Conservation (phyloP, 2,888 invertebrate species). For the Chloroclysta siterata region DNA sequence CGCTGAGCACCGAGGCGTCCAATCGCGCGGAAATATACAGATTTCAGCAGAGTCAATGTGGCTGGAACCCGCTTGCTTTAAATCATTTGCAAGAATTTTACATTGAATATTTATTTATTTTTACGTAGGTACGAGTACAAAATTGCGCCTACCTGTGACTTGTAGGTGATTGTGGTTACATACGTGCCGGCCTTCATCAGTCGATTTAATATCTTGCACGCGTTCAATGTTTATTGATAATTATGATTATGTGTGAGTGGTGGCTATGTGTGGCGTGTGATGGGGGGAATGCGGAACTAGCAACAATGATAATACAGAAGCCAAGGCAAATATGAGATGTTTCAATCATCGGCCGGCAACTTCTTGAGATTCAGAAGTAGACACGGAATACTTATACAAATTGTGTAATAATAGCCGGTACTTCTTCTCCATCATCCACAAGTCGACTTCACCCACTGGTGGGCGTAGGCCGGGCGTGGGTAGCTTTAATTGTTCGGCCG, state of each 20-base stretch:
- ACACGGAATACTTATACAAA: too few relatives aligned
- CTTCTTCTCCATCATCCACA: background rate
- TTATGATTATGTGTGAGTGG: conserved; percentile 1
- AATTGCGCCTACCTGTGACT: too few relatives aligned
- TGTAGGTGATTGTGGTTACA: too few relatives aligned
- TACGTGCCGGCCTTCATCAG: background rate
- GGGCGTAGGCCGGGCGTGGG: too few relatives aligned
- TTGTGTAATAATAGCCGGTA: background rate
- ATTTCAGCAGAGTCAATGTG: background rate
- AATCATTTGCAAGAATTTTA: too few relatives aligned
- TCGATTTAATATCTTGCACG: background rate
- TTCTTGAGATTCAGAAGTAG: background rate
- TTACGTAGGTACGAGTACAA: background rate
- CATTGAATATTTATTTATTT: too few relatives aligned
- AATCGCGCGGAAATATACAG: conserved; percentile 13
- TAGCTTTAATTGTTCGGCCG: too few relatives aligned
- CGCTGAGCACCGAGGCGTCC: background rate
- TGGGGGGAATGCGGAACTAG: conserved; percentile 5
- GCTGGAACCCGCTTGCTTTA: background rate
- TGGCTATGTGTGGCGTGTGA: background rate
- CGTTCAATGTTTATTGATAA: background rate
- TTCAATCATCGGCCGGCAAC: background rate
- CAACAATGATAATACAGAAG: conserved; percentile 1
- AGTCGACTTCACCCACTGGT: too few relatives aligned
- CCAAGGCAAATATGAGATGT: conserved; percentile 5